Evolutionary conservation across 2,888 invertebrate genomes (phyloP).

Genomic region (Margaritifera margaritifera): DNA sequence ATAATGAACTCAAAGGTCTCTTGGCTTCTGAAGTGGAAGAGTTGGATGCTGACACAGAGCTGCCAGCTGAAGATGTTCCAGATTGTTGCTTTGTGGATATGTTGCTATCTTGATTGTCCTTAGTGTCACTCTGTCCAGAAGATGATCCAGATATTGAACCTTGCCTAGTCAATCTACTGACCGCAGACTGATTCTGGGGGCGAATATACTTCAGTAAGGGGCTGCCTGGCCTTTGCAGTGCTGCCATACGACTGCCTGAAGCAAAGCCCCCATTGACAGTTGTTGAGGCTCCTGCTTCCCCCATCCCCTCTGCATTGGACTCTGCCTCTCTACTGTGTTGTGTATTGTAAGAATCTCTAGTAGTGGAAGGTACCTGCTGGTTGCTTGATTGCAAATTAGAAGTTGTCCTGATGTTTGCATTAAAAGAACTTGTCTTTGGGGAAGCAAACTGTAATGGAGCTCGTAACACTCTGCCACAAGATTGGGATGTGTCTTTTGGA

Average conservation of each 20-base stretch:
- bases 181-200: constrained; percentile 31
- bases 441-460: not conserved
- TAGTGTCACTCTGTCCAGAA: constrained; percentile 3
- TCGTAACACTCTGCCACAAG: not conserved
- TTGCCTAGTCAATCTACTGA: constrained; percentile 22
- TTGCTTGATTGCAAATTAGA: not conserved
- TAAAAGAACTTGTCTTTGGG: constrained; percentile 2
- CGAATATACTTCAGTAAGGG: constrained; percentile 34
- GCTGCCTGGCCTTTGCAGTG: constrained; percentile 39
- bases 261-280: constrained; percentile 10
- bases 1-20: constrained; percentile 16
- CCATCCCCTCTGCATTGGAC: not conserved
- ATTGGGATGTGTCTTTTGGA: not conserved
- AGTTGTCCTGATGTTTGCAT: not conserved
- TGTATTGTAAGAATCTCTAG: not conserved
- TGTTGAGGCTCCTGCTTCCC: constrained; percentile 5
- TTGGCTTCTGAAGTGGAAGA: no score
- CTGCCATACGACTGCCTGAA: constrained; percentile 37
- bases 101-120: constrained; percentile 12
- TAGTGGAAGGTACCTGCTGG: not conserved
- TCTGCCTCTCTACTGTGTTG: not conserved
- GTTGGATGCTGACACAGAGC: no score
- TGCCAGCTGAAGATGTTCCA: no score
- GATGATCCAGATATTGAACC: not conserved
- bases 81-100: not conserved